phyloP scores from a whole-genome alignment of 2,797 vertebrate genomes.

The Chiroxiphia lanceolata region DNA sequence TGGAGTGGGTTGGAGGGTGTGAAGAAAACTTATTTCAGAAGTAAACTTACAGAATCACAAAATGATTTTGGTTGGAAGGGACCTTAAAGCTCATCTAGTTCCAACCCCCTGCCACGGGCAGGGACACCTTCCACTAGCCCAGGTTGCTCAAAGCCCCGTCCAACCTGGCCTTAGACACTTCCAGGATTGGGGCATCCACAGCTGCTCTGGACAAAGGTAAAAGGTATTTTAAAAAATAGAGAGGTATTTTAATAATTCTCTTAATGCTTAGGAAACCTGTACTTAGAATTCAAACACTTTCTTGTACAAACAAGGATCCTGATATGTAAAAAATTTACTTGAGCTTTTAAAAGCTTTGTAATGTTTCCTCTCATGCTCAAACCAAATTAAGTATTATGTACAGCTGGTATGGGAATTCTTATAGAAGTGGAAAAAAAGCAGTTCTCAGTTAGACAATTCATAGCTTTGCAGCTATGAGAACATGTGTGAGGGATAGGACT shows the following conservation, averaged over 20 bases:
- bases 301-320: background rate
- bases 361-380: background rate
- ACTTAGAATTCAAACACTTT: background rate
- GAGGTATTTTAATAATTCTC: background rate
- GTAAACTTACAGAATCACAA: background rate
- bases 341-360: background rate
- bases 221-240: background rate
- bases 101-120: background rate
- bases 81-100: background rate
- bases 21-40: background rate
- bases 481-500: fast-evolving
- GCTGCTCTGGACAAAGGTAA: background rate
- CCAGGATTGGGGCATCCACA: background rate
- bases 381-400: background rate
- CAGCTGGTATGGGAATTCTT: background rate
- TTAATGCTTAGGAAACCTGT: background rate
- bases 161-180: background rate
- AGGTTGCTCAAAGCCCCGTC: background rate
- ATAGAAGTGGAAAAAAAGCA: too few species aligned
- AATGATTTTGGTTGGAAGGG: background rate
- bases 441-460: background rate
- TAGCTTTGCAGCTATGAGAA: background rate
- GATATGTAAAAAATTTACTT: background rate
- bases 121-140: background rate
- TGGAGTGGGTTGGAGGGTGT: background rate